Evolutionary conservation across 2,888 invertebrate genomes (phyloP).

Genomic region (Dryobotodes eremita): DNA sequence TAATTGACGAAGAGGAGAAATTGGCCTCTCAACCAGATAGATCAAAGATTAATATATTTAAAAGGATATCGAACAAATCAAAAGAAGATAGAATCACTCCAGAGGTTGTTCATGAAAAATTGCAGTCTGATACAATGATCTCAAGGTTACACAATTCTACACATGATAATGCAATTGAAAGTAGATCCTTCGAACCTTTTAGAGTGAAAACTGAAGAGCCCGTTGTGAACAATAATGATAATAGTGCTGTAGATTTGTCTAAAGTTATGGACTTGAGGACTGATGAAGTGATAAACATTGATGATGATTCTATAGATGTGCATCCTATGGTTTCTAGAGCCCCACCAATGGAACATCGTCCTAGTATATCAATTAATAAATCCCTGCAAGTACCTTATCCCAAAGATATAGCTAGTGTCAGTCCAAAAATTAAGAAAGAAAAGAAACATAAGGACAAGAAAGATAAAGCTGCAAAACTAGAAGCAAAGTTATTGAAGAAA

Average conservation of each 20-base stretch:
- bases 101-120: conserved; percentile 85
- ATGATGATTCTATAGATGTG: conserved; percentile 87
- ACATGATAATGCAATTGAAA: conserved; percentile 78
- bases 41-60: conserved; percentile 96
- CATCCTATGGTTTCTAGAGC: conserved; percentile 76
- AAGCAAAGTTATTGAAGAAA: conserved; percentile 87
- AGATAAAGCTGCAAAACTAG: conserved; percentile 87
- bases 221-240: conserved; percentile 89
- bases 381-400: conserved; percentile 86
- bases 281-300: conserved; percentile 88
- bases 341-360: conserved; percentile 75
- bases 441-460: conserved; percentile 90
- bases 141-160: conserved; percentile 86
- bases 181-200: conserved; percentile 76
- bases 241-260: conserved; percentile 88
- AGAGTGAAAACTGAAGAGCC: conserved; percentile 83
- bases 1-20: conserved; percentile 90
- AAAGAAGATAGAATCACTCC: conserved; percentile 91
- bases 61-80: conserved; percentile 95
- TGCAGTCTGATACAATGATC: conserved; percentile 85
- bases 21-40: conserved; percentile 95
- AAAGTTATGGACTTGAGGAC: conserved; percentile 88
- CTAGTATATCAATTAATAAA: conserved; percentile 86
- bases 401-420: conserved; percentile 90
- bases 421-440: conserved; percentile 91